A percentile compares a stretch with the other conserved stretches of the same genome.
Evolutionary conservation across 2,797 vertebrate genomes (phyloP).

Genomic region (Diplodus sargus): DNA sequence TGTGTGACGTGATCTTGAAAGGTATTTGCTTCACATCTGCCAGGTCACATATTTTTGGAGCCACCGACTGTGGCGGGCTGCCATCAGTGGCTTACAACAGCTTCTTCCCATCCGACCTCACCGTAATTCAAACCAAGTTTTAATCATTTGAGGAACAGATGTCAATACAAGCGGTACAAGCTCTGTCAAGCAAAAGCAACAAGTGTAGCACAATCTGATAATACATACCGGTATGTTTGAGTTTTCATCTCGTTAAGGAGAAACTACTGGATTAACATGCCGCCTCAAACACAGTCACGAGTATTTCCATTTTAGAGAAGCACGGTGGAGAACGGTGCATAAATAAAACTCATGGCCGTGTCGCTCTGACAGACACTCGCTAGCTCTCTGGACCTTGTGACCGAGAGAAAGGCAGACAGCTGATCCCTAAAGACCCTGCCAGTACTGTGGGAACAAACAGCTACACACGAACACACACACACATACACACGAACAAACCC

Average conservation of each 20-base stretch:
- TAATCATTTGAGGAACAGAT: not conserved
- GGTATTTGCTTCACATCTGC: slow-evolving; percentile 13
- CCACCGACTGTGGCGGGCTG: slow-evolving; percentile 15
- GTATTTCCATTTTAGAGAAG: slow-evolving; percentile 28
- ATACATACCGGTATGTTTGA: slow-evolving; percentile 40
- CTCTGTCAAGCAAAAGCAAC: not conserved
- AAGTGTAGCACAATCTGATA: slow-evolving; percentile 1
- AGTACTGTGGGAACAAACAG: slow-evolving; percentile 41
- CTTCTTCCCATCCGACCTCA: not conserved
- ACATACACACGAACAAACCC: slow-evolving; percentile 13
- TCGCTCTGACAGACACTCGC: slow-evolving; percentile 47
- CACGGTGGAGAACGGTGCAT: not conserved
- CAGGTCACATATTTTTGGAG: slow-evolving; percentile 43
- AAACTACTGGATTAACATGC: not conserved
- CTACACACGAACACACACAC: slow-evolving; percentile 23
- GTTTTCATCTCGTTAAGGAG: slow-evolving; percentile 29
- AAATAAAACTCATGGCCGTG: slow-evolving; percentile 37
- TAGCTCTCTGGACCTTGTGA: slow-evolving; percentile 58
- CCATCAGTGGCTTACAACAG: slow-evolving; percentile 14
- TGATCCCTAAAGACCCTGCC: slow-evolving; percentile 53
- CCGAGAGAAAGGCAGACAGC: slow-evolving; percentile 62
- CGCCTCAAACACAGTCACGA: not conserved
- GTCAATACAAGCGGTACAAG: not conserved
- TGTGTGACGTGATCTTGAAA: not conserved
- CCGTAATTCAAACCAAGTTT: not conserved